Evolutionary conservation across 2,888 invertebrate species (phyloP), one percentile per base, ranked within the genome.

Genomic region (Lamellibrachia satsuma): DNA sequence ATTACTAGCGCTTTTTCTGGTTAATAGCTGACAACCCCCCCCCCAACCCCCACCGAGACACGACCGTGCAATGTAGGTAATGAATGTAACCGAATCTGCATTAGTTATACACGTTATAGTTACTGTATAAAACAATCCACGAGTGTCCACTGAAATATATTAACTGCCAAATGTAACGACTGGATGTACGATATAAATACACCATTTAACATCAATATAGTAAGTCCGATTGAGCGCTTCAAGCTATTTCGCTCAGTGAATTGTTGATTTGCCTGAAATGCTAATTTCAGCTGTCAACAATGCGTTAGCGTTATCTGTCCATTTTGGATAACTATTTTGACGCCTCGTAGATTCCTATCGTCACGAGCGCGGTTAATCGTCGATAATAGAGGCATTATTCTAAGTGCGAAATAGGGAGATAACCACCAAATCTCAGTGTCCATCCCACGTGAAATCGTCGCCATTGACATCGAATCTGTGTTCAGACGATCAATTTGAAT

Each of bases 311-410:
- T 75, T 75, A 75, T 75, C 75, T 75, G 75, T 11, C n/a, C n/a
- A 75, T 75, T 11, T 75, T n/a, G 75, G 75, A 75, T 75, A 75
- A 75, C n/a, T 75, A 75, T 75, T 75, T 75, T n/a, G 75, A 75
- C 75, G 75, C 75, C 75, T 75, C 15, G 75, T 22, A 75, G 75
- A 75, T 75, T 15, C 75, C 75, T 75, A 75, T 75, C 75, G 75
- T 1, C 15, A 75, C 75, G 75, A 22, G 15, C 75, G 15, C 75
- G 75, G 15, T 75, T 75, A 75, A 75, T 75, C 75, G 75, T 75
- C 75, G 22, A 75, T 75, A 75, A 75, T 75, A 75, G 75, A n/a
- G 75, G 75, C 75, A 75, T 75, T 75, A 75, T 75, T 75, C 75
- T 75, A 75, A 75, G 75, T 75, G 75, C 75, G 75, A 75, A 75